Evolutionary conservation across 1,140 invertebrate genomes (phyloP), one percentile per base, ranked within the genome.

Genomic region (Sycobia sp.): DNA sequence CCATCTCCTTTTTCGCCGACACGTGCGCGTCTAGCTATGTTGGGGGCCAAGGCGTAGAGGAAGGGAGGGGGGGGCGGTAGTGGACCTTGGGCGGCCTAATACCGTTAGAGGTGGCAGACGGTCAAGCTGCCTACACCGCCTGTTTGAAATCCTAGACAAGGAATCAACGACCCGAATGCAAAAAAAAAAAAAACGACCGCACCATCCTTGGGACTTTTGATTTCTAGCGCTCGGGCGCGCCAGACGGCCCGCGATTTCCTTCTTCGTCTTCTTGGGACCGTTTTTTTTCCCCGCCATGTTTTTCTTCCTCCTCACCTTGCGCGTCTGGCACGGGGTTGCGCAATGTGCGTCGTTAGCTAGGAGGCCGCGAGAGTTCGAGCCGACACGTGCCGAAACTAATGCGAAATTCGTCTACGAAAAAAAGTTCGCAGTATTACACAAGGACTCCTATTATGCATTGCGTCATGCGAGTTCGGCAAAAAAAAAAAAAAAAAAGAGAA

Each of bases 81-180:
- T n/a, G 43, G 61, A 10, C 54, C 61, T 63, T 62, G 60, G 46
- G 13, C 0, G 2, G 10, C 10, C 16, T 39, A 67, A 34, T 55
- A 71, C 75, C 76, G 76, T 77, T 78, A 78, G 75, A 75, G 75
- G 73, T 78, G 67, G 64, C 69, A 78, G 76, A 78, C 76, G 76
- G 76, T 78, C 76, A 75, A 64, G 47, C n/a, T n/a, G n/a, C n/a
- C n/a, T n/a, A n/a, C n/a, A n/a, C n/a, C n/a, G n/a, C 43, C 34
- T 44, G 51, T 66, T 51, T 64, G 29, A 58, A 68, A 57, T 62
- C 43, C 55, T 65, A 62, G 60, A 62, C 60, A 49, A 55, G 43
- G 51, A 16, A 0, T 49, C 22, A n/a, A n/a, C 46, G 27, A 8
- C 41, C 25, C 11, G 14, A 18, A 43, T 25, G 29, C 16, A 16